These are phyloP conservation scores for Platycercus adscitus DNA, from an alignment of 2,113 vertebrate genomes.

Conservation along the genomic window DNA sequence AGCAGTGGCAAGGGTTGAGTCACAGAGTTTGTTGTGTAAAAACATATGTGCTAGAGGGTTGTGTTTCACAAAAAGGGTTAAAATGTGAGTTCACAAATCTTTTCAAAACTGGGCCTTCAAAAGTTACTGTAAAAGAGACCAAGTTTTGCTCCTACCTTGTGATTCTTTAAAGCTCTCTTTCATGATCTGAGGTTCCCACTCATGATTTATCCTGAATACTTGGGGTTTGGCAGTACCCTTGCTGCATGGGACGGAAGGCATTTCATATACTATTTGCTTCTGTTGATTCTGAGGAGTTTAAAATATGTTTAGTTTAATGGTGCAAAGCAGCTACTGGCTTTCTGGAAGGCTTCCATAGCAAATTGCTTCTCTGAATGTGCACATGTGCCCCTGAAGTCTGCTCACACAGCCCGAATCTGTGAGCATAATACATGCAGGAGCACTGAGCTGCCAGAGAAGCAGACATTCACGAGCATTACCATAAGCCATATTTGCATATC, in stretches of 20 bases:
- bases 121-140: neutral
- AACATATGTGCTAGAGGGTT: neutral
- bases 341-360: slow-evolving; percentile 47
- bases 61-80: neutral
- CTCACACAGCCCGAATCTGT: slow-evolving; percentile 2
- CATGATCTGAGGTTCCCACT: neutral
- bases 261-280: slow-evolving; percentile 14
- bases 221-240: slow-evolving; percentile 43
- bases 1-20: neutral
- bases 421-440: neutral
- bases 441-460: neutral
- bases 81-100: neutral
- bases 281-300: slow-evolving; percentile 2
- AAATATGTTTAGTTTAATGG: slow-evolving; percentile 29
- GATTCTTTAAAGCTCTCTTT: slow-evolving; percentile 41
- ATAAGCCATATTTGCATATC: slow-evolving; percentile 53
- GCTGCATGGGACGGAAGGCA: neutral
- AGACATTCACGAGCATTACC: neutral
- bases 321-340: neutral
- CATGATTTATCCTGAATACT: slow-evolving; percentile 11
- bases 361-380: neutral
- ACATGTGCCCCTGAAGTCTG: neutral
- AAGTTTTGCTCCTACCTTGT: neutral
- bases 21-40: neutral
- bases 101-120: neutral